Conservation (phyloP, 1,140 invertebrate genomes). For the Lucilia sericata region DNA sequence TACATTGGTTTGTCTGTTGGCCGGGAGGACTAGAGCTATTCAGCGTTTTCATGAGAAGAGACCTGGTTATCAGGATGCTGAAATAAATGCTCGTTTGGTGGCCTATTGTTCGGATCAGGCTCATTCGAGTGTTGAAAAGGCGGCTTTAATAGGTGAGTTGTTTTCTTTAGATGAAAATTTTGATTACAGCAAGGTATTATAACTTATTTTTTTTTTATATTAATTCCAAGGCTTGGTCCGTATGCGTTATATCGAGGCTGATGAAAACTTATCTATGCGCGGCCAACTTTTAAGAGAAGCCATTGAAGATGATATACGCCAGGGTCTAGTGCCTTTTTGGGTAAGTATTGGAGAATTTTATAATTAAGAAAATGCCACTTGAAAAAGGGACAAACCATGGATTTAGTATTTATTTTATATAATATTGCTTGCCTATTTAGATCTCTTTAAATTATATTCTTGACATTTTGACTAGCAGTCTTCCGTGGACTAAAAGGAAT, state of each 20-base stretch:
- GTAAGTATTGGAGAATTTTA: conserved; percentile 74
- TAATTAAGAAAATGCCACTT: too few relatives aligned
- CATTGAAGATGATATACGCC: conserved; percentile 83
- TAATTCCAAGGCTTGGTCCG: conserved; percentile 80
- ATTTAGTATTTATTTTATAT: too few relatives aligned
- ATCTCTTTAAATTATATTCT: too few relatives aligned
- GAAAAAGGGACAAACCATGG: too few relatives aligned
- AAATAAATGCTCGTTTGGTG: conserved; percentile 91
- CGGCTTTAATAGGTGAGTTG: conserved; percentile 84
- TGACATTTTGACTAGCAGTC: too few relatives aligned
- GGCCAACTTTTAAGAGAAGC: conserved; percentile 84
- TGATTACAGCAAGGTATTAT: too few relatives aligned
- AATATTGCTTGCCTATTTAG: too few relatives aligned
- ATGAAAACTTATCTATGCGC: conserved; percentile 85
- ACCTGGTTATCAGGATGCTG: conserved; percentile 83
- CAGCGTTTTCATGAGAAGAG: conserved; percentile 73
- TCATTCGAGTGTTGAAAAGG: conserved; percentile 97
- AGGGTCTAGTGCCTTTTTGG: conserved; percentile 94
- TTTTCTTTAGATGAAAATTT: too few relatives aligned
- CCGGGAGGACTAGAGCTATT: conserved; percentile 89
- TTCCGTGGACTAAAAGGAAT: too few relatives aligned
- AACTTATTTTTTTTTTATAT: too few relatives aligned
- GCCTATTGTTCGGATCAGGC: conserved; percentile 97
- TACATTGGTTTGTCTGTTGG: conserved; percentile 89
- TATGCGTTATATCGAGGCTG: conserved; percentile 91